These are phyloP conservation scores for Hydrozoanthus gracilis DNA, from an alignment of 92 coral and sea anemone species.

Conservation along the genomic window DNA sequence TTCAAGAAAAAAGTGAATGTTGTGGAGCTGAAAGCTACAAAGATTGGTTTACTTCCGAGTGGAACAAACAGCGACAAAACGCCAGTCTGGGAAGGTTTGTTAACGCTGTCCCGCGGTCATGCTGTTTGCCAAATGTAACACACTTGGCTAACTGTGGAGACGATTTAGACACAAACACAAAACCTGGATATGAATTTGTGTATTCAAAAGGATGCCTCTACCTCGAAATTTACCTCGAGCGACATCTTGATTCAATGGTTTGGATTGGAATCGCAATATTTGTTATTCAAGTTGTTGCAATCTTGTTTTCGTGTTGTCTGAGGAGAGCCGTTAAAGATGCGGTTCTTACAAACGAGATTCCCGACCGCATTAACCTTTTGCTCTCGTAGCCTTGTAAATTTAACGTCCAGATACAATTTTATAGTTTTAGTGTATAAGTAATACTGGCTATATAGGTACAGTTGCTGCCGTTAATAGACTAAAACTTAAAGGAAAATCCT, in stretches of 20 bases:
- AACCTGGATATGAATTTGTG: conserved; percentile 59
- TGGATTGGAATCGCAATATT: conserved; percentile 54
- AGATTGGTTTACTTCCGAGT: conserved; percentile 76
- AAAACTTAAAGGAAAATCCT: too few species aligned
- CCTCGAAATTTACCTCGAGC: conserved; percentile 48
- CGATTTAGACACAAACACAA: conserved; percentile 57
- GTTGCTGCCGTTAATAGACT: too few species aligned
- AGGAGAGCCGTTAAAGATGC: conserved; percentile 65
- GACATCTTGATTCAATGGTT: conserved; percentile 54
- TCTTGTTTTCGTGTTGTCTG: conserved; percentile 66
- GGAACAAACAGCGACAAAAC: conserved; percentile 72
- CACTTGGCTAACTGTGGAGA: conserved; percentile 66
- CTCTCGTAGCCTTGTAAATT: conserved; percentile 3
- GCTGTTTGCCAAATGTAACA: conserved; percentile 73
- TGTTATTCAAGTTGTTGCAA: conserved; percentile 64
- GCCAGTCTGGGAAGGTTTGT: conserved; percentile 54
- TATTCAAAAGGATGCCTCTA: conserved; percentile 68
- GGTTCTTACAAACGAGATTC: conserved; percentile 15
- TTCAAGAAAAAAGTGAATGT: conserved; percentile 65
- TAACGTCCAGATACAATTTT: background rate
- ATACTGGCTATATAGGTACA: background rate
- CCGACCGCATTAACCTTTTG: conserved; percentile 44
- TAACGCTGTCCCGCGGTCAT: conserved; percentile 70
- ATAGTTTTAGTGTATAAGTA: too few species aligned
- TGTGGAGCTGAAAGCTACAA: conserved; percentile 71